Base-by-base conservation (phyloP, 2,888 invertebrate species). In the Ophonus ardosiacus region DNA sequence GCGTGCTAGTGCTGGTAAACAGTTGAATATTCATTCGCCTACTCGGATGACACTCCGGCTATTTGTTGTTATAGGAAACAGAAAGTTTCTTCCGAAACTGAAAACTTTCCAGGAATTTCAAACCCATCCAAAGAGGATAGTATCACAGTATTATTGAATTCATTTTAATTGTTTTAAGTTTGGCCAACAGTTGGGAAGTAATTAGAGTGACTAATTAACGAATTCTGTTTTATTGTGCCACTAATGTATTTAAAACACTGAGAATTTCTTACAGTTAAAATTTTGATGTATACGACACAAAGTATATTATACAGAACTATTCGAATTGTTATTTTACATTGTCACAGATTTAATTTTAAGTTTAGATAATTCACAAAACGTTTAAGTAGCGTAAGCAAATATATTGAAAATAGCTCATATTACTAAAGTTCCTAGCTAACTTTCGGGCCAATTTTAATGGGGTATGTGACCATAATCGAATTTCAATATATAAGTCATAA, bases 91-190 rank as follows among this genome's bases (percentile, higher is more conserved):
- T 68, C 68, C 15, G 17, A 68, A 68, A 17, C 40, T 68, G 38
- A 24, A 40, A 68, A 68, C 15, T 68, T 68, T 5, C 15, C 68
- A 17, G 38, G 68, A 38, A 68, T 68, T 68, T 40, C 40, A 40
- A n/a, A 17, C 68, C 18, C 24, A 13, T 59, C 59, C 0, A 7
- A 8, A 18, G 18, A 31, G 31, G 31, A 31, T 59, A 59, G 59
- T 59, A 59, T 59, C 63, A 10, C 63, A 24, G 63, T 38, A 40
- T 68, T 68, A 68, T 68, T 38, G 31, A 68, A 68, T 68, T 68
- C 38, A 68, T 68, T 68, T 68, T 40, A 68, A 68, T 68, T 68
- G 68, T 68, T 68, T 40, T 40, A 68, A 68, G 40, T 68, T 68
- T 38, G 68, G 24, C 31, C n/a, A 15, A 68, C 18, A 38, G 15